A percentile compares a stretch with the other conserved stretches of the same genome.
Conservation (phyloP, 2,113 vertebrate species). For the Ursus arctos region DNA sequence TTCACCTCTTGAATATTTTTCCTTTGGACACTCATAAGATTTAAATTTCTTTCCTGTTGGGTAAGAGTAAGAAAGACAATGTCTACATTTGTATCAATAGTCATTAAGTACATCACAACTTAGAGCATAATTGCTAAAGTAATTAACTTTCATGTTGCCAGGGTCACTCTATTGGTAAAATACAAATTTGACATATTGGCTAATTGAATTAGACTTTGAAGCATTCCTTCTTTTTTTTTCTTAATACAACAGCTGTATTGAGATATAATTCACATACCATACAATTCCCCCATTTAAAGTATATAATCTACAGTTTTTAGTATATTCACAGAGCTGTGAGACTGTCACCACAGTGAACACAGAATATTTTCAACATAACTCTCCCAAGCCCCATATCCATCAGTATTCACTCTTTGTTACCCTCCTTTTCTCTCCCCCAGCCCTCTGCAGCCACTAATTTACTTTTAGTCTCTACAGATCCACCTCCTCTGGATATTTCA, state of each 20-base stretch:
- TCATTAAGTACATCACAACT: not conserved
- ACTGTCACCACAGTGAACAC: not conserved
- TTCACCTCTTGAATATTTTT: not conserved
- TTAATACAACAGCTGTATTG: not conserved
- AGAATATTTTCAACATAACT: not conserved
- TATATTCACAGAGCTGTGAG: not conserved
- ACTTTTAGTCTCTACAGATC: not conserved
- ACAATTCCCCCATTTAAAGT: not conserved
- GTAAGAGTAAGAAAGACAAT: not conserved
- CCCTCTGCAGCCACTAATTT: not conserved
- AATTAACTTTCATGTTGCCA: not conserved
- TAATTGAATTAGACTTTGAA: not conserved
- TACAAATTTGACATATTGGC: not conserved
- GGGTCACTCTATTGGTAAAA: not conserved
- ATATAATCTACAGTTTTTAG: not conserved
- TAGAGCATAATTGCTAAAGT: not conserved
- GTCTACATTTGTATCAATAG: not conserved
- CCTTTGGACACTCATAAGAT: not conserved
- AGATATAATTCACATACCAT: not conserved
- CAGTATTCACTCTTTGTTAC: not conserved
- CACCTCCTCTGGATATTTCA: not conserved
- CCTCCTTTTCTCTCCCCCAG: not conserved
- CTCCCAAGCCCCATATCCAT: not conserved
- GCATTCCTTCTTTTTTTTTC: not conserved
- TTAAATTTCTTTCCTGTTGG: not conserved